Percentiles rank a stretch among this genome's conserved stretches.
phyloP scores from a whole-genome alignment of 2,113 vertebrate species.

The Apteryx owenii region DNA sequence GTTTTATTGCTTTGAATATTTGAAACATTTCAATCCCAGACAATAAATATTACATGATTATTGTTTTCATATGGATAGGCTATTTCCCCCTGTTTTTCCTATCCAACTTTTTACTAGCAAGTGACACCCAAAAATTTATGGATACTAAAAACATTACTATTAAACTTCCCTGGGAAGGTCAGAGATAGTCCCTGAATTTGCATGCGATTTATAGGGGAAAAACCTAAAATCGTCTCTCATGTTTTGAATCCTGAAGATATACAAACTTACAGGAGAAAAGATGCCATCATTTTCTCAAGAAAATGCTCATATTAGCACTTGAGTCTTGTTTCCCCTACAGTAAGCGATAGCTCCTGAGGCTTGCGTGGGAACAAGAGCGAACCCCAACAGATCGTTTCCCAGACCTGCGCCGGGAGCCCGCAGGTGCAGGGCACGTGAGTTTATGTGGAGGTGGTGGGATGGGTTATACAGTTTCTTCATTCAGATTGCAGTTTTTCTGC shows the following conservation, averaged over 20 bases:
- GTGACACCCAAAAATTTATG: conserved; percentile 76
- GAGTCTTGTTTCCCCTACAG: background rate
- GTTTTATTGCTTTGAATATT: conserved; percentile 82
- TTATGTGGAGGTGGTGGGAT: background rate
- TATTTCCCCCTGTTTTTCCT: conserved; percentile 75
- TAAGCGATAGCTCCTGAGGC: background rate
- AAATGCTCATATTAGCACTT: background rate
- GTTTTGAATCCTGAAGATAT: background rate
- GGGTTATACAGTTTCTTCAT: background rate
- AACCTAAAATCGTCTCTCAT: conserved; percentile 4
- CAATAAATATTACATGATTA: conserved; percentile 86
- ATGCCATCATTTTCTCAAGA: background rate
- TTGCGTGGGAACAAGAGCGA: background rate
- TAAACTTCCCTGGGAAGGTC: conserved; percentile 48
- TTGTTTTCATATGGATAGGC: conserved; percentile 83
- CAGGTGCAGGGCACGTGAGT: background rate
- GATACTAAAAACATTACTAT: conserved; percentile 42
- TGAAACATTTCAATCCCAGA: conserved; percentile 85
- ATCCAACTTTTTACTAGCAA: conserved; percentile 66
- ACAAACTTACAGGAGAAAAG: background rate
- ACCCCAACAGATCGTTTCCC: fast-evolving
- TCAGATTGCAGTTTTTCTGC: background rate
- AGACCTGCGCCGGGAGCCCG: background rate
- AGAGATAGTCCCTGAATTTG: conserved; percentile 26
- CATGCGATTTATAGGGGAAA: background rate